These are phyloP conservation scores for Dasyprocta punctata DNA, from an alignment of 2,113 vertebrate species.

Conservation along the genomic window DNA sequence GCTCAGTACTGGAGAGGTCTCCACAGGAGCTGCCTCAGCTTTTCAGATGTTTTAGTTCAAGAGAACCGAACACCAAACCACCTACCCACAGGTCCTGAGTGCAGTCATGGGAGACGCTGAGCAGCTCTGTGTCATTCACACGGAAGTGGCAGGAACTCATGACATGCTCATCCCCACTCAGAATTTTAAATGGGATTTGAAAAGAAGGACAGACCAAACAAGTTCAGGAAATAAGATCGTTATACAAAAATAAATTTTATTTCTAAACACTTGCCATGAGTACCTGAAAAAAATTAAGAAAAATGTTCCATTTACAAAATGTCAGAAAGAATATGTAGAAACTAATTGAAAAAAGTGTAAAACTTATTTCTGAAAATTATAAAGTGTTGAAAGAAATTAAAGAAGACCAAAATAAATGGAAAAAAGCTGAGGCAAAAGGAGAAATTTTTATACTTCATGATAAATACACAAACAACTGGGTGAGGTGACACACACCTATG, in stretches of 20 bases:
- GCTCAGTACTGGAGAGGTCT: neutral
- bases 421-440: neutral
- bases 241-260: neutral
- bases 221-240: neutral
- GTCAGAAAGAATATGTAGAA: neutral
- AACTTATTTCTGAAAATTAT: neutral
- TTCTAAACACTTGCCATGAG: neutral
- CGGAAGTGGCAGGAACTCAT: conserved; percentile 86
- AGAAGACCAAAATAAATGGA: neutral
- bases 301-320: neutral
- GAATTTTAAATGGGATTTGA: conserved; percentile 81
- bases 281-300: neutral
- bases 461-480: neutral
- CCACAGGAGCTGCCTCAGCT: neutral
- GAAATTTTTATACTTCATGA: neutral
- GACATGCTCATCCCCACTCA: conserved; percentile 71
- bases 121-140: conserved; percentile 82
- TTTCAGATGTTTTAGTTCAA: accelerated
- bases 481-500: neutral
- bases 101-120: conserved; percentile 80
- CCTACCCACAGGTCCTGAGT: conserved; percentile 84
- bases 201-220: neutral
- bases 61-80: neutral
- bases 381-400: neutral
- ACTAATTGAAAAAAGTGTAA: neutral